Evolutionary conservation across 2,113 vertebrate genomes (phyloP).

Genomic region (Gyps fulvus): DNA sequence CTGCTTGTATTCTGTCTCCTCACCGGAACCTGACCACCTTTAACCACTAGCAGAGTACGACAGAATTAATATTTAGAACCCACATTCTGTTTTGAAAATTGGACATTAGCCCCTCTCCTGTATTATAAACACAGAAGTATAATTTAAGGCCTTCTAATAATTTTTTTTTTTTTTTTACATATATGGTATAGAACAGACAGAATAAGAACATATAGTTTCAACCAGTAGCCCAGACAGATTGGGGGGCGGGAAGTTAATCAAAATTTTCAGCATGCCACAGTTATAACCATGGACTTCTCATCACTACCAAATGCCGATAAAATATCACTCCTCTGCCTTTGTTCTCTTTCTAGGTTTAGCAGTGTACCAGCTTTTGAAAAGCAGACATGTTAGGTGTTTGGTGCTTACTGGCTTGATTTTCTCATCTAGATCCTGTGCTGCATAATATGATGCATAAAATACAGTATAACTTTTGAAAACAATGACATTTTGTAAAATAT

Average conservation of each 20-base stretch:
- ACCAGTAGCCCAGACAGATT: not conserved
- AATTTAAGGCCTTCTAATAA: not conserved
- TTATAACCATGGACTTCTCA: not conserved
- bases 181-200: not conserved
- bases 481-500: not conserved
- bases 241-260: not conserved
- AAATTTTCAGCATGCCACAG: not conserved
- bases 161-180: not conserved
- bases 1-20: not conserved
- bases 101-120: not conserved
- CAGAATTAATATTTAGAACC: not conserved
- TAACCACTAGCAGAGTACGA: not conserved
- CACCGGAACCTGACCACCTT: not conserved
- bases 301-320: not conserved
- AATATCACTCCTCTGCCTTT: not conserved
- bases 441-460: not conserved
- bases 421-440: not conserved
- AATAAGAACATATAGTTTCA: not conserved
- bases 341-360: not conserved
- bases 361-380: not conserved
- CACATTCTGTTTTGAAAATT: not conserved
- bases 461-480: not conserved
- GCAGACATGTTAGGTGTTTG: not conserved
- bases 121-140: not conserved
- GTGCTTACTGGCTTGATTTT: not conserved